Evolutionary conservation across 2,888 invertebrate species (phyloP).

Genomic region (Agrilus cyanescens): DNA sequence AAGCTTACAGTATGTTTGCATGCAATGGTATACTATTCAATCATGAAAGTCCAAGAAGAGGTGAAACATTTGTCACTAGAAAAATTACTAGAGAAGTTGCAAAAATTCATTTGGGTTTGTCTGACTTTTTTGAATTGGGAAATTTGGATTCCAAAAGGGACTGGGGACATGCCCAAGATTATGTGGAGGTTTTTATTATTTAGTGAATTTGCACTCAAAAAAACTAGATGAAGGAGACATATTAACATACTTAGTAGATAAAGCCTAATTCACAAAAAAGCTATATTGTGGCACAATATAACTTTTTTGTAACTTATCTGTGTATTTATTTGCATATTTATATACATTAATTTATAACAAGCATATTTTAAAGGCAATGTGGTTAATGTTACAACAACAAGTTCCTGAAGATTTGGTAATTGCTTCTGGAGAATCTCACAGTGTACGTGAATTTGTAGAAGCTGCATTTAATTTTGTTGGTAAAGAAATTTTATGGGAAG

Average conservation of each 20-base stretch:
- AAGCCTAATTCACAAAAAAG: no score
- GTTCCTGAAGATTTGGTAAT: conserved; percentile 93
- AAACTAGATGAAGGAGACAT: no score
- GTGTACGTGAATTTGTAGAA: conserved; percentile 94
- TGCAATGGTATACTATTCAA: conserved; percentile 95
- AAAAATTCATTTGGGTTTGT: conserved; percentile 82
- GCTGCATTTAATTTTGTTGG: conserved; percentile 76
- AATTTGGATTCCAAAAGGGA: conserved; percentile 92
- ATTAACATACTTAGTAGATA: no score
- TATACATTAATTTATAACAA: neutral
- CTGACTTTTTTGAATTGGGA: conserved; percentile 79
- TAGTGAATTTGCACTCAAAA: neutral
- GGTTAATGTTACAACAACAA: conserved; percentile 94
- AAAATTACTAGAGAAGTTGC: conserved; percentile 97
- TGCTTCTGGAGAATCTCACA: conserved; percentile 89
- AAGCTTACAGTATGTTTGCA: conserved; percentile 90
- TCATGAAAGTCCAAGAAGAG: conserved; percentile 89
- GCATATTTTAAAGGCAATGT: conserved; percentile 65
- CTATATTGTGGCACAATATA: no score
- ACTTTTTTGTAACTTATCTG: no score
- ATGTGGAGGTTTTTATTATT: conserved; percentile 61
- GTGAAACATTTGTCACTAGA: conserved; percentile 96
- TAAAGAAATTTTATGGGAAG: conserved; percentile 76
- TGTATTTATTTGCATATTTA: no score
- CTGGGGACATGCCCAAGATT: conserved; percentile 97